Conservation (phyloP, 1,140 invertebrate species). For the Andrena cerasifolii region DNA sequence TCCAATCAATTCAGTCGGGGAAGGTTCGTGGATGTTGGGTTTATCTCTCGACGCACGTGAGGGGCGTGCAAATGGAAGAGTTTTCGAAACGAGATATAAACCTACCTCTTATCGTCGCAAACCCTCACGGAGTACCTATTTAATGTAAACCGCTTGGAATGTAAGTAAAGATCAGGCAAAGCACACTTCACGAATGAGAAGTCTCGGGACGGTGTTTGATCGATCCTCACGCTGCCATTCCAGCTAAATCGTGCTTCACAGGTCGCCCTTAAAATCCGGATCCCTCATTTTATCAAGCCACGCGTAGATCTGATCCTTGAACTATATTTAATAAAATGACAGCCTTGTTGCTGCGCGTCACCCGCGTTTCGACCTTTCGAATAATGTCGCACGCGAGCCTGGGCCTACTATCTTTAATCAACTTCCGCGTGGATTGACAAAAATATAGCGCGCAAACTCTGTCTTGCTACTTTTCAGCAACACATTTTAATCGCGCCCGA, state of each 20-base stretch:
- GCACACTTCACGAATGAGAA: background rate
- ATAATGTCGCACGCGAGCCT: background rate
- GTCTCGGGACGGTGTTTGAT: background rate
- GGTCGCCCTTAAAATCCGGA: conserved; percentile 16
- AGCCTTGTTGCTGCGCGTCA: background rate
- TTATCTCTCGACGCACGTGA: background rate
- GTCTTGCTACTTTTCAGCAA: background rate
- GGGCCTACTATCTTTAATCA: background rate
- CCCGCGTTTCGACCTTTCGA: conserved; percentile 24
- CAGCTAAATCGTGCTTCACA: conserved; percentile 12
- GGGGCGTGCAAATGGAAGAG: background rate
- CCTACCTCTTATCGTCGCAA: background rate
- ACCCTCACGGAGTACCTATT: background rate
- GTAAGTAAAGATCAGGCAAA: background rate
- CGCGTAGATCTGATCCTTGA: conserved; percentile 25
- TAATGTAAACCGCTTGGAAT: background rate
- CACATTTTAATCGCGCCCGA: background rate
- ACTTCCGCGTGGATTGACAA: background rate
- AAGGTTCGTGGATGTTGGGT: background rate
- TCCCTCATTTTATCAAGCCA: background rate
- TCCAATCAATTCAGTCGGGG: conserved; percentile 9
- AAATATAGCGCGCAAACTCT: background rate
- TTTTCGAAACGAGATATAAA: conserved; percentile 12
- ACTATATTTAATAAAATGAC: conserved; percentile 32
- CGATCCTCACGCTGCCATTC: conserved; percentile 13